phyloP scores from a whole-genome alignment of 2,797 vertebrate genomes.

The Ctenopoma kingsleyae region DNA sequence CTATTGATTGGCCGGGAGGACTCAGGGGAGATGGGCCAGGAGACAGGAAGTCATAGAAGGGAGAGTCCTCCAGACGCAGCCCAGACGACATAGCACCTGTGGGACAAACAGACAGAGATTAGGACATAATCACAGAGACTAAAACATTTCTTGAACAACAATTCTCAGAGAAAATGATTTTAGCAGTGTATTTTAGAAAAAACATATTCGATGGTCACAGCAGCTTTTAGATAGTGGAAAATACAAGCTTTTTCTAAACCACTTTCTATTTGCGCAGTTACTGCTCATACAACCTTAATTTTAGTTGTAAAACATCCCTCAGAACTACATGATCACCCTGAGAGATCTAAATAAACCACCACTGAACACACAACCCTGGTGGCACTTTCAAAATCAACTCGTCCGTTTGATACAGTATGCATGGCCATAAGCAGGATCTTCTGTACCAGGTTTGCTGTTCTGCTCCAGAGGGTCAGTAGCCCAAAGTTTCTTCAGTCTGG shows the following conservation, averaged over 20 bases:
- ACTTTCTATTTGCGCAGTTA: no score
- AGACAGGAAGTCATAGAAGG: slow-evolving; percentile 96
- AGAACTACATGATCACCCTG: no score
- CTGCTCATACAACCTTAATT: no score
- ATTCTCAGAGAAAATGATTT: background rate
- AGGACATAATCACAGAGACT: background rate
- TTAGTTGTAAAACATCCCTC: no score
- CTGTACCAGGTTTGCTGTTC: slow-evolving; percentile 97
- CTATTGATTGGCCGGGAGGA: slow-evolving; percentile 90
- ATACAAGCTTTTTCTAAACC: no score
- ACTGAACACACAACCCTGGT: no score
- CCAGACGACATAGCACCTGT: slow-evolving; percentile 98
- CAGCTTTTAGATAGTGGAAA: no score
- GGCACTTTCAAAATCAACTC: background rate
- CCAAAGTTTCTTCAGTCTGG: slow-evolving; percentile 97
- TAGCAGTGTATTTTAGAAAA: background rate
- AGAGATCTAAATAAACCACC: no score
- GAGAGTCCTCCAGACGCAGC: slow-evolving; percentile 96
- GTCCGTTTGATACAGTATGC: background rate
- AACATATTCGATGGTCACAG: background rate
- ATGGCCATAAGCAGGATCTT: background rate
- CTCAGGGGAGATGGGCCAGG: slow-evolving; percentile 96
- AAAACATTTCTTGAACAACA: background rate
- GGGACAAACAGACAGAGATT: background rate
- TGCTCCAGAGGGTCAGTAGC: slow-evolving; percentile 97